Evolutionary conservation across 2,113 vertebrate species (phyloP), one percentile per base, ranked within the genome.

Genomic region (Charina bottae): DNA sequence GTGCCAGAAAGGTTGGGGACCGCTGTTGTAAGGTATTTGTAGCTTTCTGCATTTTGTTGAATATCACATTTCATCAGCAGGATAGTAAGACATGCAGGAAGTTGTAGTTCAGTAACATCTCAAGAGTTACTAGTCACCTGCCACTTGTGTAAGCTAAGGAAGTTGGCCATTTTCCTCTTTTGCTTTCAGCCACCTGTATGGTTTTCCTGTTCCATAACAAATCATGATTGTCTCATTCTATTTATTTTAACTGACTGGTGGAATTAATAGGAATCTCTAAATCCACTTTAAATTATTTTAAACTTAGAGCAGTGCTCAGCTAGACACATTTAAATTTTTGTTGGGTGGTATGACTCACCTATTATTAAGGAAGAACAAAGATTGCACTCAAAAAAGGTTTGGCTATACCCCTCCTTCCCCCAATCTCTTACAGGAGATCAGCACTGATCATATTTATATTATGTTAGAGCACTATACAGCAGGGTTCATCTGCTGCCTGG

Each of bases 141-240:
- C 83, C 24, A 15, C 23, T 53, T 53, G 46, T 1, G 19, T 90
- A 15, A 4, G 13, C 23, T 46, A 87, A 87, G 33, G n/a, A 90
- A 60, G 58, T 53, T 46, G 6, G 0, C 8, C 4, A 28, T 33
- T 26, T 62, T 1, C 13, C 37, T 49, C 21, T 64, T 10, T 1
- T 86, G 6, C 9, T 28, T 58, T 72, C 53, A 56, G 24, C 8
- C 42, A 37, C 13, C 1, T 33, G 11, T 28, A 23, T 72, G 9
- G 8, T 72, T 54, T 87, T 7, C n/a, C 24, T 72, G 12, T 7
- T 83, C 54, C 54, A 58, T 53, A 26, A 13, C 87, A 89, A 89
- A 64, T 42, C 23, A 21, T 58, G 12, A 24, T 24, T 90, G 68
- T 3, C 28, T 53, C 7, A 28, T 33, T 60, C n/a, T 58, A 15